These are phyloP conservation scores for Lucilia cuprina DNA, from an alignment of 1,140 invertebrate species.

Conservation along the genomic window DNA sequence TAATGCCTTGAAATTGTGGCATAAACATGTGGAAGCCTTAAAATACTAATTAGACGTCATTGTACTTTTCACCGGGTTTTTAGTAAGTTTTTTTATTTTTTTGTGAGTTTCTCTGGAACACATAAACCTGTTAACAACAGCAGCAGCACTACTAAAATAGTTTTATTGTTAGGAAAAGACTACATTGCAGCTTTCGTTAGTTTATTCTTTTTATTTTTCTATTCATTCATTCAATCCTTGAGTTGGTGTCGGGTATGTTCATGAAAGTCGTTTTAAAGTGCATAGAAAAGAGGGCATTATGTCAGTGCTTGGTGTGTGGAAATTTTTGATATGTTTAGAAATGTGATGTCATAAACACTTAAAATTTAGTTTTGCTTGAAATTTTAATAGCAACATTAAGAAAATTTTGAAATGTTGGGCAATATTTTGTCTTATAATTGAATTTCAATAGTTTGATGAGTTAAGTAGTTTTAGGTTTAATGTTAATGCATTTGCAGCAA, in stretches of 20 bases:
- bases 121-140: neutral
- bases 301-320: neutral
- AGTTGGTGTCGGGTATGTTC: neutral
- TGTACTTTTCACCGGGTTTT: neutral
- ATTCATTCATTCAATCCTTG: no score
- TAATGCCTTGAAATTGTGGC: neutral
- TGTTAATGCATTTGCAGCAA: no score
- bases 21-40: slow-evolving; percentile 21
- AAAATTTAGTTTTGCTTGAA: no score
- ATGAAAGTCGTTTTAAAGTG: neutral
- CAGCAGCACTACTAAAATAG: neutral
- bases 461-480: no score
- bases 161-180: neutral
- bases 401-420: no score
- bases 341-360: neutral
- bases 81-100: neutral
- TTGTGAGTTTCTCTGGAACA: neutral
- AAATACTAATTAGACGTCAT: slow-evolving; percentile 28
- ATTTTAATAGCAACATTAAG: neutral
- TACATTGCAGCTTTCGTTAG: neutral
- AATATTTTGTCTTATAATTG: no score
- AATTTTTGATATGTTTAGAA: neutral
- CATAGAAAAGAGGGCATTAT: slow-evolving; percentile 2
- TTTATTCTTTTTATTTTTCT: no score
- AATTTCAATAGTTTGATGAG: no score